These are phyloP conservation scores for Ondatra zibethicus DNA, from an alignment of 2,113 vertebrate genomes.

Conservation along the genomic window DNA sequence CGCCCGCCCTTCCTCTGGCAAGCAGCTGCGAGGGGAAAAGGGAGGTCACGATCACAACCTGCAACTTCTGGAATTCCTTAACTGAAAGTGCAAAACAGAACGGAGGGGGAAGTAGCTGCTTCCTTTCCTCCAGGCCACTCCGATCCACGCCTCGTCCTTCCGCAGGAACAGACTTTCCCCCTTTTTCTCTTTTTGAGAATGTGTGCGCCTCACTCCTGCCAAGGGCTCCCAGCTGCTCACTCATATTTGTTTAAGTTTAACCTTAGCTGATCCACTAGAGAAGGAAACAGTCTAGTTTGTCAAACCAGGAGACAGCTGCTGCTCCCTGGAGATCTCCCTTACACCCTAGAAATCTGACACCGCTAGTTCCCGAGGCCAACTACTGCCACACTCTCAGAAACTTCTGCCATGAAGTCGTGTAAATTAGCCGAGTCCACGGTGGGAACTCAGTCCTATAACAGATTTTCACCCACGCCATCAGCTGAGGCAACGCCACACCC, in stretches of 20 bases:
- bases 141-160: constrained; percentile 73
- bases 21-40: constrained; percentile 31
- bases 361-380: not conserved
- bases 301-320: constrained; percentile 3
- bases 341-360: constrained; percentile 75
- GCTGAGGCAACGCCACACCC: not conserved
- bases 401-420: constrained; percentile 64
- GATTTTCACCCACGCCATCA: not conserved
- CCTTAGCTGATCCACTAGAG: constrained; percentile 61
- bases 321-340: not conserved
- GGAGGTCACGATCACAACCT: constrained; percentile 74
- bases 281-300: not conserved
- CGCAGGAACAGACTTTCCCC: constrained; percentile 36
- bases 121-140: constrained; percentile 61
- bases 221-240: constrained; percentile 73
- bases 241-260: constrained; percentile 78
- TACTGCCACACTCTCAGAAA: constrained; percentile 60
- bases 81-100: constrained; percentile 74
- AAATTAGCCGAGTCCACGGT: constrained; percentile 61
- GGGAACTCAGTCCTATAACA: not conserved
- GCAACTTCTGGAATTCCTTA: constrained; percentile 79
- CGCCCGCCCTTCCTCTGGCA: constrained; percentile 81
- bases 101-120: constrained; percentile 67
- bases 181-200: constrained; percentile 1
- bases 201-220: constrained; percentile 27